A percentile compares a stretch with the other conserved stretches of the same genome.
phyloP scores from a whole-genome alignment of 2,888 invertebrate genomes.

The Teleogryllus oceanicus region DNA sequence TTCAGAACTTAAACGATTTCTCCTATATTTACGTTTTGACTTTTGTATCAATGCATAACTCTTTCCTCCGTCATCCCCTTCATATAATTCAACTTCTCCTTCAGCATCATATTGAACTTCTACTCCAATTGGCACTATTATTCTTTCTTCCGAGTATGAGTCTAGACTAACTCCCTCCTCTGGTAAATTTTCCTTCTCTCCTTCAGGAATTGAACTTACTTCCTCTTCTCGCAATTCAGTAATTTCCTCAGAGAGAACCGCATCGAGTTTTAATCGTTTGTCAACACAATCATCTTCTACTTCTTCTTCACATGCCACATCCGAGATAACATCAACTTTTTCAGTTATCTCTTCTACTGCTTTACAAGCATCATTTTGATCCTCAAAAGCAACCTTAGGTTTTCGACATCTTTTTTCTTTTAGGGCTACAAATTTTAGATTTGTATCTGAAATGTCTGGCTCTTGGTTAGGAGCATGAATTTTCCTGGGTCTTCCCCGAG shows the following conservation, averaged over 20 bases:
- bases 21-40: slow-evolving; percentile 32
- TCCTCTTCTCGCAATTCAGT: slow-evolving; percentile 33
- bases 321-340: slow-evolving; percentile 12
- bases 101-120: slow-evolving; percentile 24
- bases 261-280: slow-evolving; percentile 28
- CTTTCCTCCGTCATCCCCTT: slow-evolving; percentile 28
- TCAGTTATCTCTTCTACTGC: slow-evolving; percentile 21
- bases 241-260: slow-evolving; percentile 24
- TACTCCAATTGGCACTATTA: slow-evolving; percentile 28
- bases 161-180: slow-evolving; percentile 32
- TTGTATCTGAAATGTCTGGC: slow-evolving; percentile 20
- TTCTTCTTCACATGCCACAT: slow-evolving; percentile 25
- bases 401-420: slow-evolving; percentile 23
- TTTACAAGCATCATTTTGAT: slow-evolving; percentile 21
- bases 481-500: slow-evolving; percentile 36
- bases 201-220: slow-evolving; percentile 31
- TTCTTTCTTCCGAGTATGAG: slow-evolving; percentile 30
- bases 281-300: slow-evolving; percentile 28
- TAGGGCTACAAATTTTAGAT: slow-evolving; percentile 22
- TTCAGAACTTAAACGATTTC: slow-evolving; percentile 29
- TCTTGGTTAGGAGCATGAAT: slow-evolving; percentile 24
- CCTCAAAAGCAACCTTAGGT: slow-evolving; percentile 9
- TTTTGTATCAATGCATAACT: slow-evolving; percentile 23
- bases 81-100: slow-evolving; percentile 11
- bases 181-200: slow-evolving; percentile 37